These are phyloP conservation scores for Agriopis aurantiaria DNA, from an alignment of 2,888 invertebrate genomes.

Conservation along the genomic window DNA sequence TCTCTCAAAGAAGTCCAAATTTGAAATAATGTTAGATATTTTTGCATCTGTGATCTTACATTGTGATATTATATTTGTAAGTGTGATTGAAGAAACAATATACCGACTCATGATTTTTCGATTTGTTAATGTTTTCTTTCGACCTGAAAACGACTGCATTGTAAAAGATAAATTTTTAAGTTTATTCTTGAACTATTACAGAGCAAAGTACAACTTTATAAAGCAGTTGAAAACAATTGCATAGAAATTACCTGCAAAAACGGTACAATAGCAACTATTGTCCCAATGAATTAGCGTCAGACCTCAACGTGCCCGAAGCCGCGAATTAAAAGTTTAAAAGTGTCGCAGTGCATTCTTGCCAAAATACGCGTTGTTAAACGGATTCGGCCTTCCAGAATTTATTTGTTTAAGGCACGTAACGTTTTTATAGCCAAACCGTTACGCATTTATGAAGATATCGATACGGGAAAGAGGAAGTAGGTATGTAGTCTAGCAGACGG, in stretches of 20 bases:
- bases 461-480: background rate
- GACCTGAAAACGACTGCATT: background rate
- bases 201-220: background rate
- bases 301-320: constrained; percentile 20
- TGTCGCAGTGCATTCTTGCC: constrained; percentile 47
- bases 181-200: background rate
- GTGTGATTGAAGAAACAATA: background rate
- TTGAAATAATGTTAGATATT: constrained; percentile 39
- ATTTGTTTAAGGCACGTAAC: constrained; percentile 16
- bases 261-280: background rate
- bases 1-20: constrained; percentile 62
- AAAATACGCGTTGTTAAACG: constrained; percentile 35
- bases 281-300: constrained; percentile 4
- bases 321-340: constrained; percentile 43
- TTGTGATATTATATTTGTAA: constrained; percentile 52
- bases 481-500: background rate
- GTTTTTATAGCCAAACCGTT: constrained; percentile 4
- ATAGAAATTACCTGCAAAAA: background rate
- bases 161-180: background rate
- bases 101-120: background rate
- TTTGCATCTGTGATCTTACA: constrained; percentile 45
- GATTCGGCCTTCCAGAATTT: constrained; percentile 17
- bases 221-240: background rate
- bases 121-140: background rate
- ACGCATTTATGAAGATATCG: background rate